A percentile compares a stretch with the other conserved stretches of the same genome.
phyloP scores from a whole-genome alignment of 2,797 vertebrate genomes.

The Morelia viridis region DNA sequence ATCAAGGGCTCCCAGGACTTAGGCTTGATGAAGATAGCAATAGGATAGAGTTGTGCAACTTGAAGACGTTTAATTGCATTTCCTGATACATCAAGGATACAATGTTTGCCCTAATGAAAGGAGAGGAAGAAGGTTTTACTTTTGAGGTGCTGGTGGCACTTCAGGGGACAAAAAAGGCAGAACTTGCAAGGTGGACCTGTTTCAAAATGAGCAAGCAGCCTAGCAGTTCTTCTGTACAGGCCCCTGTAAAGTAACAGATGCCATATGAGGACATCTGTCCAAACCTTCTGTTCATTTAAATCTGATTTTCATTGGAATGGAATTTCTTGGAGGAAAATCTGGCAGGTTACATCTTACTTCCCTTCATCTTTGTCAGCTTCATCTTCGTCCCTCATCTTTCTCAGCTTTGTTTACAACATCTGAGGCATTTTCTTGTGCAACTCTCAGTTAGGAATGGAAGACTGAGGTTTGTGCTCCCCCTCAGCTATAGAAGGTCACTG shows the following conservation, averaged over 20 bases:
- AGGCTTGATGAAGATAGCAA: slow-evolving; percentile 97
- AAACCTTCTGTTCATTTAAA: no score
- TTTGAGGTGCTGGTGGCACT: slow-evolving; percentile 21
- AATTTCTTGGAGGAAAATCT: no score
- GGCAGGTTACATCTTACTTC: no score
- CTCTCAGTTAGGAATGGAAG: no score
- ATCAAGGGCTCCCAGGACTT: slow-evolving; percentile 92
- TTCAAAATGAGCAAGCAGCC: not conserved
- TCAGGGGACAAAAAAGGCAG: not conserved
- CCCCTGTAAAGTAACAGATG: not conserved
- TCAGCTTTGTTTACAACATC: no score
- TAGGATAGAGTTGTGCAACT: slow-evolving; percentile 97
- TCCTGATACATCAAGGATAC: slow-evolving; percentile 97
- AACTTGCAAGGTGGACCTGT: not conserved
- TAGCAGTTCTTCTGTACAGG: not conserved
- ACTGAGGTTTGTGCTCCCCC: no score
- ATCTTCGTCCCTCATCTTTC: no score
- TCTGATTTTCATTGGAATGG: no score
- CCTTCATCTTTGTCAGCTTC: no score
- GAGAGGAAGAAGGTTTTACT: slow-evolving; percentile 44
- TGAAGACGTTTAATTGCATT: slow-evolving; percentile 98
- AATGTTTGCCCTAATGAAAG: slow-evolving; percentile 91
- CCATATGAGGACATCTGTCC: not conserved
- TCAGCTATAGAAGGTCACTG: no score
- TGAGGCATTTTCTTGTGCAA: no score